These are phyloP conservation scores for Anguilla megastoma DNA, from an alignment of 2,797 vertebrate genomes.

Conservation along the genomic window DNA sequence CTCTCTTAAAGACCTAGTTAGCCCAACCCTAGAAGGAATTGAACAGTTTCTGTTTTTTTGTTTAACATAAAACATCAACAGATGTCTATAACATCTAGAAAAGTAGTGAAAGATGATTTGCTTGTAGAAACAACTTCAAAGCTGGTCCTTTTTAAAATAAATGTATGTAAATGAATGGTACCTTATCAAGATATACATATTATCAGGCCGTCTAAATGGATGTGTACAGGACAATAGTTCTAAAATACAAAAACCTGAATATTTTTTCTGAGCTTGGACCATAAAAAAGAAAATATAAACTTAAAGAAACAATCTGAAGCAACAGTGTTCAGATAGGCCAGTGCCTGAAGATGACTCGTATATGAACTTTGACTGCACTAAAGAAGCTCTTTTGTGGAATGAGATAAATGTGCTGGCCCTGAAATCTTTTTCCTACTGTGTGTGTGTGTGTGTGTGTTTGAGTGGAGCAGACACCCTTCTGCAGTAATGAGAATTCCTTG, in stretches of 20 bases:
- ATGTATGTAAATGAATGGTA: no score
- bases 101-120: no score
- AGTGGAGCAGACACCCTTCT: not conserved
- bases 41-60: no score
- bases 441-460: not conserved
- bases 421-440: not conserved
- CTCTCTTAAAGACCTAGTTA: not conserved
- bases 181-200: no score
- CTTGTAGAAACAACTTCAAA: no score
- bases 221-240: not conserved
- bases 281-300: not conserved
- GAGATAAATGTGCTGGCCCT: not conserved
- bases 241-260: not conserved
- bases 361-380: slow-evolving; percentile 1
- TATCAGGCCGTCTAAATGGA: no score
- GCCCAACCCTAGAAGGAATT: not conserved
- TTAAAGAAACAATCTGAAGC: not conserved
- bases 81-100: no score
- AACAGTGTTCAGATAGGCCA: not conserved
- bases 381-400: slow-evolving; percentile 5
- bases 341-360: not conserved
- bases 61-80: no score
- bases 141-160: no score
- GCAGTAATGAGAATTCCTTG: slow-evolving; percentile 22
- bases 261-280: not conserved